phyloP scores from a whole-genome alignment of 1,140 invertebrate genomes.

The Drosophila biarmipes region DNA sequence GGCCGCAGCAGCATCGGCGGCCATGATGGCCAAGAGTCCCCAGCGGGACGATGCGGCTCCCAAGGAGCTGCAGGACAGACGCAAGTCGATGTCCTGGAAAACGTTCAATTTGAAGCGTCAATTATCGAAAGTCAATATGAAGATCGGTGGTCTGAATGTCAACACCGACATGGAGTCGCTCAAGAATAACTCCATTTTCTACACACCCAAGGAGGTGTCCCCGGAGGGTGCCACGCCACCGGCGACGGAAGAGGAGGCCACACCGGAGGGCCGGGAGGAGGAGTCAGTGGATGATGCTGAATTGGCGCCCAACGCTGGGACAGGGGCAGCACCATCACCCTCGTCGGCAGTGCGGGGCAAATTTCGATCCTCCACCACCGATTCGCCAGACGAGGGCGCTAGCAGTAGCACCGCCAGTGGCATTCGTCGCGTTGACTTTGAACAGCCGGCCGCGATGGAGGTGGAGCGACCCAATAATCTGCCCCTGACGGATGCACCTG shows the following conservation, averaged over 20 bases:
- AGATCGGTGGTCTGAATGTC: constrained; percentile 85
- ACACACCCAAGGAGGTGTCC: constrained; percentile 84
- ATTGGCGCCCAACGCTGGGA: neutral
- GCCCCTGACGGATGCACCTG: constrained; percentile 50
- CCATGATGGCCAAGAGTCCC: constrained; percentile 67
- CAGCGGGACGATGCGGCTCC: constrained; percentile 61
- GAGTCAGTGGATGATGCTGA: constrained; percentile 47
- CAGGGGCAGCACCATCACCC: neutral
- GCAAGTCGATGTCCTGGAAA: constrained; percentile 88
- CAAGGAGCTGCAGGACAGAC: constrained; percentile 80
- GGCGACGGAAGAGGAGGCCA: constrained; percentile 21
- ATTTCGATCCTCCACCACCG: constrained; percentile 46
- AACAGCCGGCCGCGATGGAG: constrained; percentile 34
- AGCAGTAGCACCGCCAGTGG: neutral
- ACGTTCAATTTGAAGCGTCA: constrained; percentile 92
- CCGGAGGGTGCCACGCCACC: constrained; percentile 53
- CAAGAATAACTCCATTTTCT: constrained; percentile 85
- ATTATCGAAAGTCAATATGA: constrained; percentile 91
- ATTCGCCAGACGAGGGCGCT: constrained; percentile 34
- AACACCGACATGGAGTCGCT: constrained; percentile 86
- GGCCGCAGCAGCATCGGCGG: constrained; percentile 18
- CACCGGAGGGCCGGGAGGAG: constrained; percentile 60
- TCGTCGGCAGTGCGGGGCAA: constrained; percentile 34
- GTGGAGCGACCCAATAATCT: constrained; percentile 70
- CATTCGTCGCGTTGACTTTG: constrained; percentile 43